phyloP scores from a whole-genome alignment of 2,797 vertebrate genomes.

The Acanthis flammea region DNA sequence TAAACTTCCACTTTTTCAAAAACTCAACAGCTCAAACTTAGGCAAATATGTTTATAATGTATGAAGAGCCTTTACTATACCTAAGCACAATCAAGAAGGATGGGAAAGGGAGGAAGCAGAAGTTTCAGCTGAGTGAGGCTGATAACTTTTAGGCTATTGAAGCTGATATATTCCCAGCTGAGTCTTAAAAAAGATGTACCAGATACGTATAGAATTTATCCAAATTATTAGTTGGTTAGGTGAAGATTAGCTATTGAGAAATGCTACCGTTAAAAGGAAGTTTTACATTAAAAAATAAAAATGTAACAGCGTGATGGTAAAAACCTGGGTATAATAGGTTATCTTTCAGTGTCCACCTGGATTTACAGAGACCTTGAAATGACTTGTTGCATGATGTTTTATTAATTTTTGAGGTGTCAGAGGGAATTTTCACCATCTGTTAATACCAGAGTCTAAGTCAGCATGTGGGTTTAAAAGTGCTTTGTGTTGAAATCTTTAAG shows the following conservation, averaged over 20 bases:
- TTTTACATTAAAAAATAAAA: neutral
- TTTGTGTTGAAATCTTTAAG: neutral
- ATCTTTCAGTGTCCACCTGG: neutral
- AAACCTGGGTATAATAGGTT: neutral
- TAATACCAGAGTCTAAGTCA: neutral
- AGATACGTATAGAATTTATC: neutral
- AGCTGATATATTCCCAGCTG: neutral
- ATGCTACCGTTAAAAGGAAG: neutral
- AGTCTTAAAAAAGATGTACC: neutral
- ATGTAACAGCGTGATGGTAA: neutral
- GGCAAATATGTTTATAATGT: neutral
- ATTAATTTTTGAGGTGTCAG: slow-evolving; percentile 1
- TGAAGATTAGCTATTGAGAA: neutral
- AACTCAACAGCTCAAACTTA: neutral
- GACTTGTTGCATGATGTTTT: neutral
- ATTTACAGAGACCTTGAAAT: neutral
- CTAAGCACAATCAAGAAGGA: neutral
- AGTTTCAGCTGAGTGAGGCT: neutral
- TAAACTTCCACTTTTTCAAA: neutral
- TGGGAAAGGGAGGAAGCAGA: neutral
- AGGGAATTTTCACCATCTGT: neutral
- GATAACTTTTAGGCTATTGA: neutral
- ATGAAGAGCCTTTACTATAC: neutral
- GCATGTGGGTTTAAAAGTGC: neutral
- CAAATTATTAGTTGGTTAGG: neutral